Base-by-base conservation (phyloP, 2,888 invertebrate species). In the Cremastobaeus sp. region DNA sequence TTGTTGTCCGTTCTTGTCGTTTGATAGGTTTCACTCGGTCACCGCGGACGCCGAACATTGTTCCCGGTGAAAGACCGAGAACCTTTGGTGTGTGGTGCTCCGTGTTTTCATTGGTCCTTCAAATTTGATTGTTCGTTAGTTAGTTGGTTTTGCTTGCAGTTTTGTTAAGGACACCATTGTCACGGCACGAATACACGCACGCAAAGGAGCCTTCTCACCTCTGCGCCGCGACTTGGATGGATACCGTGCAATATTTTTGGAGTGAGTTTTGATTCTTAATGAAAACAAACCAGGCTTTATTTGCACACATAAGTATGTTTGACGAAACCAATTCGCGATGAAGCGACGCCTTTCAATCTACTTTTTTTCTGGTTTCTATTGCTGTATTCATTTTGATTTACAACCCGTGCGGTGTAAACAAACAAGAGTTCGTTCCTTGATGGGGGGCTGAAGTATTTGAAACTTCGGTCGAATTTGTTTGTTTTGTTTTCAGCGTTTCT, bases 241-340 rank as follows among this genome's bases (percentile, higher is more conserved):
- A 87, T 87, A 86, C 86, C 85, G 86, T 87, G 86, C 86, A 86
- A 85, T 86, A 86, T 85, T 86, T 87, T 82, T 86, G 85, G 87
- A 87, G 86, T 87, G 86, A 87, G 86, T 87, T 79, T 60, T 21
- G 32, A 55, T 15, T n/a, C 20, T 20, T 41, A 18, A 47, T 30
- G 28, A 28, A 39, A n/a, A n/a, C 4, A 4, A 25, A 25, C 25
- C 8, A 25, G 8, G 8, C 4, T 25, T 25, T 25, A 4, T 6
- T 25, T 25, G 25, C n/a, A n/a, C n/a, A n/a, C n/a, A n/a, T n/a
- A n/a, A n/a, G n/a, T n/a, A n/a, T n/a, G n/a, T n/a, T n/a, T n/a
- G n/a, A n/a, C n/a, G n/a, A n/a, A n/a, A n/a, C n/a, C n/a, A n/a
- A n/a, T n/a, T n/a, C n/a, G n/a, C n/a, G n/a, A n/a, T n/a, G n/a